Evolutionary conservation across 2,888 invertebrate genomes (phyloP), one percentile per base, ranked within the genome.

Genomic region (Melinopterus prodromus): DNA sequence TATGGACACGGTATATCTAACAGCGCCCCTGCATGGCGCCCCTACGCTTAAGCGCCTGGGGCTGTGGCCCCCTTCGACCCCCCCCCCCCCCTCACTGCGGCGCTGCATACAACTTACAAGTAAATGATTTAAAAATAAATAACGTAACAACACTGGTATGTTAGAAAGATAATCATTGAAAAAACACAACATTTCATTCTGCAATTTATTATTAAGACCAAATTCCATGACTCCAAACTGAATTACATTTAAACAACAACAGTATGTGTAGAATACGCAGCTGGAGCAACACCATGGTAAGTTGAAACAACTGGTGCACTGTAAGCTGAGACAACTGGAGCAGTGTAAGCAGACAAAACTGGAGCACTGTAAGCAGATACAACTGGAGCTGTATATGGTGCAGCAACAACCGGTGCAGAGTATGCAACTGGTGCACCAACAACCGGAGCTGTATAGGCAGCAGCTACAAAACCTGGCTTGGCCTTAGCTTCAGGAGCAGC

Each of bases 291-390:
- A 14, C 72, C 72, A 26, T 74, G 74, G 53, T 79, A 79, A 69
- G 77, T 53, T 69, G 83, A 81, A 69, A 83, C 82, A 79, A 86
- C 87, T 9, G 90, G 89, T 2, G 88, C 88, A 16, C 88, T 89
- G 72, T 87, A 81, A 38, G 77, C 78, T 38, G 76, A 78, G 16
- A 77, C 76, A 16, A 76, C 76, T 12, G 78, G 72, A 26, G 81
- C 79, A n/a, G 84, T 80, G 6, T 76, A 76, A 16, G 78, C 74
- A 12, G 78, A 69, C 9, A 77, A 70, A 15, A 70, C 69, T 6
- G 78, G 78, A 12, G 78, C 70, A 70, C 71, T 16, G 37, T 77
- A 77, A 69, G n/a, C 38, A 37, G 76, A 70, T 26, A 77, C 76
- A 16, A 75, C 76, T 15, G 77, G 72, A 69, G 81, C 79, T 12